phyloP scores from a whole-genome alignment of 2,797 vertebrate species.

The Bufotes viridis region DNA sequence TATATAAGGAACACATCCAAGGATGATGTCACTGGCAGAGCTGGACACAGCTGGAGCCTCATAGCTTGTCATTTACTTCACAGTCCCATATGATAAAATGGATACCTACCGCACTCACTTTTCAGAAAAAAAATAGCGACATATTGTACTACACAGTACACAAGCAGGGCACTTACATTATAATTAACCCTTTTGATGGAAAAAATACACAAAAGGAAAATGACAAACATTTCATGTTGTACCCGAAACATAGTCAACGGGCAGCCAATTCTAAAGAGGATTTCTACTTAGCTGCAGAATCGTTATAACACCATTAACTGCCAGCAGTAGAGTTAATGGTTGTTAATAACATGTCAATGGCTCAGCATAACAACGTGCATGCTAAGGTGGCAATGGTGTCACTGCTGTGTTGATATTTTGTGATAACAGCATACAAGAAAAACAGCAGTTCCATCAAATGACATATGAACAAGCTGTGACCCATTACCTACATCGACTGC shows the following conservation, averaged over 20 bases:
- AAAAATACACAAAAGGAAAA: background rate
- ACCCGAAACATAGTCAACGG: background rate
- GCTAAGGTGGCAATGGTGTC: background rate
- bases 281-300: slow-evolving; percentile 12
- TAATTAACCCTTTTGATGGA: background rate
- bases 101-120: background rate
- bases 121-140: background rate
- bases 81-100: background rate
- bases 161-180: background rate
- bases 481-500: too few species aligned
- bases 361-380: slow-evolving; percentile 3
- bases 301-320: slow-evolving; percentile 42
- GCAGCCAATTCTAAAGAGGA: background rate
- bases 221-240: slow-evolving; percentile 19
- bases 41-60: slow-evolving; percentile 15
- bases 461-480: too few species aligned
- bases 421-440: background rate
- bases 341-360: slow-evolving; percentile 34
- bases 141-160: slow-evolving; percentile 5
- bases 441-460: too few species aligned
- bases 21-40: slow-evolving; percentile 27
- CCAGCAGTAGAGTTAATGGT: slow-evolving; percentile 19
- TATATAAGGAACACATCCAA: slow-evolving; percentile 16
- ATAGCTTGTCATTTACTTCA: slow-evolving; percentile 25
- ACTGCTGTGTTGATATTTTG: background rate